phyloP scores from a whole-genome alignment of 2,797 vertebrate genomes.

The Rhyacichthys aspro region DNA sequence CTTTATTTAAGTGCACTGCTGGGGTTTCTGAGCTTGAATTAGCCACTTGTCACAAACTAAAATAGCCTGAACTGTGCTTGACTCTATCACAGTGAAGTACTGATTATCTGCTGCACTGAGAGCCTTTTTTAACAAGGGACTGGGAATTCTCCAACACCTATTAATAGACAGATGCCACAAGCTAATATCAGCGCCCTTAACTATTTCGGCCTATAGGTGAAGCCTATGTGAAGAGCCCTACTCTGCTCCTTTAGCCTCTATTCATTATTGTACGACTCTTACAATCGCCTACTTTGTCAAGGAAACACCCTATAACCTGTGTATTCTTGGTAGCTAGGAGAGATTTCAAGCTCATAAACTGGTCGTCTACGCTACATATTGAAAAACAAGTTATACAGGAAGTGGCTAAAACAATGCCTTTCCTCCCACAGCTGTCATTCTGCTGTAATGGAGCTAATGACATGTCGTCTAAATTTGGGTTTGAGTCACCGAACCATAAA shows the following conservation, averaged over 20 bases:
- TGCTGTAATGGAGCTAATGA: slow-evolving; percentile 38
- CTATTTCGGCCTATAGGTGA: slow-evolving; percentile 13
- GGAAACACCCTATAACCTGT: too few species aligned
- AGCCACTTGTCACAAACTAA: slow-evolving; percentile 9
- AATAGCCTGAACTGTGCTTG: slow-evolving; percentile 29
- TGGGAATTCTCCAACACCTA: slow-evolving; percentile 38
- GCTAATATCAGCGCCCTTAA: slow-evolving; percentile 8
- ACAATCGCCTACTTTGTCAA: background rate
- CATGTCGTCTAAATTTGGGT: slow-evolving; percentile 41
- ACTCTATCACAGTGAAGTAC: slow-evolving; percentile 23
- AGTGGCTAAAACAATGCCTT: slow-evolving; percentile 67
- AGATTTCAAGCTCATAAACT: background rate
- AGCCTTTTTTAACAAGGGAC: slow-evolving; percentile 43
- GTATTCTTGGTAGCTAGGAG: slow-evolving; percentile 3
- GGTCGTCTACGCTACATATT: slow-evolving; percentile 34
- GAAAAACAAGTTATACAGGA: slow-evolving; percentile 78
- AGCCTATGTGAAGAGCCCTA: background rate
- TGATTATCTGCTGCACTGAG: slow-evolving; percentile 31
- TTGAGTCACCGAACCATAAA: slow-evolving; percentile 15
- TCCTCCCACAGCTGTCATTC: slow-evolving; percentile 47
- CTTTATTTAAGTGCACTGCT: background rate
- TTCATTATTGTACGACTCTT: background rate
- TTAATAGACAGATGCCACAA: slow-evolving; percentile 34
- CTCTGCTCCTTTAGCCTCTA: background rate
- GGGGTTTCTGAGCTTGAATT: slow-evolving; percentile 7